Evolutionary conservation across 23 tunicate genomes (phyloP), one percentile per base, ranked within the genome.

Genomic region (Trididemnum miniatum): DNA sequence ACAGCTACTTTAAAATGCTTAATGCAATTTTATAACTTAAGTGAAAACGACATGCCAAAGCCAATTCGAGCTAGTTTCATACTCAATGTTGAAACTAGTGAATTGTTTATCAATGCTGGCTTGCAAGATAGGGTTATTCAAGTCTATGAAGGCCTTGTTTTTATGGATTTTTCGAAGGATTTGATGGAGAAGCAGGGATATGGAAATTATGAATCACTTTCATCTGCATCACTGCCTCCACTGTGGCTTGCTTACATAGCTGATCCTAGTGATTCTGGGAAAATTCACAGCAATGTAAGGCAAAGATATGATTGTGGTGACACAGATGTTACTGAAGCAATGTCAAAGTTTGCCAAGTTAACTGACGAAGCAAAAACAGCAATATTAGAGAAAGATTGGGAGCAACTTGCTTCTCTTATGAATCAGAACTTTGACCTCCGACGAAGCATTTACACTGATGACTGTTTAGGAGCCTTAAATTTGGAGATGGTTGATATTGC

Each of bases 101-200:
- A 94, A 44, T 75, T 94, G 20, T 94, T 79, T 36, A 94, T 94
- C 76, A 89, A 94, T 80, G 98, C 98, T 20, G 98, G 98, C 0
- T 66, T 94, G 59, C 98, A 94, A 66, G 98, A 94, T 77, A 76
- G 98, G 33, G 98, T 94, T 38, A 81, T 94, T 30, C 98, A 94
- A 81, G 88, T 88, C 20, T 94, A 94, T 80, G 95, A 89, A 84
- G 98, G 98, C 0, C 81, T 94, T 1, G 80, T 94, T 57, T 84
- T 80, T 76, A 94, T 94, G 98, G 95, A 94, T 67, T 94, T 94
- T 83, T 35, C 59, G 1, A 81, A 84, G 71, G 84, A 94, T 18
- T 44, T 94, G 23, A 40, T 94, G 83, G 78, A 84, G 23, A 23
- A 65, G n/a, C 79, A 85, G 40, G 90, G 91, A 0, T 78, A 94